Conservation (phyloP, 2,888 invertebrate genomes). For the Phengaris arion region DNA sequence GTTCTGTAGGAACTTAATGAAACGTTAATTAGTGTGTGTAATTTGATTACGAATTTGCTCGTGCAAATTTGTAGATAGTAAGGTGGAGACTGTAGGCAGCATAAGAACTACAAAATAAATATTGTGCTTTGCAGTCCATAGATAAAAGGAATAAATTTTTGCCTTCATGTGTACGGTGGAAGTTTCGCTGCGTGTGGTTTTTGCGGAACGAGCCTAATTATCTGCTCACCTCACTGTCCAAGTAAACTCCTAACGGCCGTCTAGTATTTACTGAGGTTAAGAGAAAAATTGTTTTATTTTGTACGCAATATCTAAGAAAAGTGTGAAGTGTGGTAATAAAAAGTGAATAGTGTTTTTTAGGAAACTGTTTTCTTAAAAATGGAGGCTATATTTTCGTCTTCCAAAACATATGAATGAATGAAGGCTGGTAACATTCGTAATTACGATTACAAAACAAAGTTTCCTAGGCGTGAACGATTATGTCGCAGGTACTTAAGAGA, state of each 20-base stretch:
- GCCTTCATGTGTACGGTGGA: conserved; percentile 30
- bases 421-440: too few species aligned
- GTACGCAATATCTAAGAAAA: background rate
- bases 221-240: background rate
- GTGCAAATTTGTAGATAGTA: background rate
- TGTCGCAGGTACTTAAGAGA: background rate
- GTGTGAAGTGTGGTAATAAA: background rate
- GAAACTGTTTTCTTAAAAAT: too few species aligned
- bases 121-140: too few species aligned
- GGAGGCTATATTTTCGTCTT: too few species aligned
- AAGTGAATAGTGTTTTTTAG: too few species aligned
- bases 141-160: background rate
- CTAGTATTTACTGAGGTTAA: background rate
- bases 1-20: too few species aligned
- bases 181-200: conserved; percentile 54
- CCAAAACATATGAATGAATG: too few species aligned
- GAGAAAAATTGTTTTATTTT: background rate
- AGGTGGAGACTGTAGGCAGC: too few species aligned
- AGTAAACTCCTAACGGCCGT: background rate
- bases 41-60: too few species aligned
- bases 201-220: conserved; percentile 45
- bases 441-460: too few species aligned
- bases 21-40: background rate
- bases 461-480: too few species aligned
- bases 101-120: too few species aligned